Conservation (phyloP, 2,113 vertebrate genomes). For the Penelope pileata region DNA sequence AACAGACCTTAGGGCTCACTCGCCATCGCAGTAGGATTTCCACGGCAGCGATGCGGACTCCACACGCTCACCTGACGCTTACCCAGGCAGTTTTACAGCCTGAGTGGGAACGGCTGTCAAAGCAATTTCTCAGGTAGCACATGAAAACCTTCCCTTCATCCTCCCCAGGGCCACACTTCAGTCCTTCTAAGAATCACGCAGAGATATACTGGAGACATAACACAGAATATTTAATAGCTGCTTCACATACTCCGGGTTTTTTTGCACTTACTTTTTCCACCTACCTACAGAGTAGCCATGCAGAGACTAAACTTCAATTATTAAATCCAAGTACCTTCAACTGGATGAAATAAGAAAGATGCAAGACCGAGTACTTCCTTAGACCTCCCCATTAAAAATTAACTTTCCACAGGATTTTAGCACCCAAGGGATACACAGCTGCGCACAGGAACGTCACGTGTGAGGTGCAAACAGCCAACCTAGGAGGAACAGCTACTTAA, state of each 20-base stretch:
- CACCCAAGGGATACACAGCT: not conserved
- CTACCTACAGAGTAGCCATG: not conserved
- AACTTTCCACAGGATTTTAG: not conserved
- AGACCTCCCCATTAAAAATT: not conserved
- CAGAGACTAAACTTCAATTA: not conserved
- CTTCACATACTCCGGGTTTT: not conserved
- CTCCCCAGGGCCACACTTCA: not conserved
- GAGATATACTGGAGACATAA: not conserved
- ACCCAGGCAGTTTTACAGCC: not conserved
- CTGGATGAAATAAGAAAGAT: not conserved
- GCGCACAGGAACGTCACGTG: not conserved
- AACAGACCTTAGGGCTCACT: not conserved
- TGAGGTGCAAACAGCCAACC: not conserved
- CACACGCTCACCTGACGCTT: not conserved
- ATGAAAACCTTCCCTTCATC: not conserved
- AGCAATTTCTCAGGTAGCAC: not conserved
- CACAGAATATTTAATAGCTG: not conserved
- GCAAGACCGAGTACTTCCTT: not conserved
- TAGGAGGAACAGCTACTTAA: not conserved
- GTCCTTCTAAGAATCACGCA: not conserved
- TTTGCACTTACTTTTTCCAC: not conserved
- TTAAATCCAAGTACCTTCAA: not conserved
- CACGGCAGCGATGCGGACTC: not conserved
- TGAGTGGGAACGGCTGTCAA: not conserved
- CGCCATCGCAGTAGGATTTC: not conserved